A percentile compares a stretch with the other conserved stretches of the same genome.
phyloP scores from a whole-genome alignment of 2,113 vertebrate genomes.

The Corapipo altera region DNA sequence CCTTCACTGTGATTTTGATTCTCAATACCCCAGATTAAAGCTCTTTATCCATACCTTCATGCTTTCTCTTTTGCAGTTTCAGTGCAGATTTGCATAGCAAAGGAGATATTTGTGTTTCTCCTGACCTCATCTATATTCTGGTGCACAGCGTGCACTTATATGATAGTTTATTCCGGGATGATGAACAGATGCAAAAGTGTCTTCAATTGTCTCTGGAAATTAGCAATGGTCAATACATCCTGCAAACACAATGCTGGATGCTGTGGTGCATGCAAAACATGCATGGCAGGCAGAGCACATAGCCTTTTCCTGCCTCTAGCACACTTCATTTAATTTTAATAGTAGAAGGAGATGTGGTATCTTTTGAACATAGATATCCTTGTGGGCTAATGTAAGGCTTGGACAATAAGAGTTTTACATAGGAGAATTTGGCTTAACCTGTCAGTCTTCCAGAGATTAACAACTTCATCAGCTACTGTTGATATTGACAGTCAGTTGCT shows the following conservation, averaged over 20 bases:
- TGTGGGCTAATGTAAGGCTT: constrained; percentile 53
- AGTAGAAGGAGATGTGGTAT: constrained; percentile 66
- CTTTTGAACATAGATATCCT: constrained; percentile 65
- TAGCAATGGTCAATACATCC: constrained; percentile 59
- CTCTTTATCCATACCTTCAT: constrained; percentile 54
- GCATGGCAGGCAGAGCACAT: constrained; percentile 46
- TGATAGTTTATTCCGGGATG: constrained; percentile 49
- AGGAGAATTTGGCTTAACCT: constrained; percentile 57
- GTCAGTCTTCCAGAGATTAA: constrained; percentile 79
- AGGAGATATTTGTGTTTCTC: constrained; percentile 32
- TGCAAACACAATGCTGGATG: constrained; percentile 39
- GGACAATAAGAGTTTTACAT: constrained; percentile 59
- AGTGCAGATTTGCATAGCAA: constrained; percentile 30
- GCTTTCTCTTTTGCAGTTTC: constrained; percentile 22
- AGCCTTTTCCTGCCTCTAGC: constrained; percentile 70
- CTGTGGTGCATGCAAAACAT: constrained; percentile 33
- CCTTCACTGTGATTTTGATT: constrained; percentile 39
- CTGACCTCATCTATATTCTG: constrained; percentile 52
- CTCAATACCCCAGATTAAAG: constrained; percentile 28
- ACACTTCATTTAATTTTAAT: constrained; percentile 78
- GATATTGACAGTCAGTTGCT: constrained; percentile 84
- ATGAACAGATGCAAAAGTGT: constrained; percentile 62
- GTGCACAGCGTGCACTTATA: constrained; percentile 35
- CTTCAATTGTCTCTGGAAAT: constrained; percentile 69
- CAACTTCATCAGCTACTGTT: constrained; percentile 83